Evolutionary conservation across 2,888 invertebrate species (phyloP), one percentile per base, ranked within the genome.

Genomic region (Apeira syringaria): DNA sequence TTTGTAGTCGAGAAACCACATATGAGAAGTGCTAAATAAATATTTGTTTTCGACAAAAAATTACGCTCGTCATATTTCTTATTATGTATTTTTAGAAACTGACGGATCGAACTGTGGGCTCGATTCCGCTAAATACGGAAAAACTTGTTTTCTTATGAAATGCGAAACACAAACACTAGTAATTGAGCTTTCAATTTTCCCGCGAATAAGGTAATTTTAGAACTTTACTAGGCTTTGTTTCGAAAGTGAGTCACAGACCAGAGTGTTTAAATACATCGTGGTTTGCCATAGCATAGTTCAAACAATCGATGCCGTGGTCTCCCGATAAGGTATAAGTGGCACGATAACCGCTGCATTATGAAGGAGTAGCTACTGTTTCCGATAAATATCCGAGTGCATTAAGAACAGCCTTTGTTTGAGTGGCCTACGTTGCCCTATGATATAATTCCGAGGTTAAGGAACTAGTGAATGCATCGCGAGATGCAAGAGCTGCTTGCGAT

Each of bases 331-430:
- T 60, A 61, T 47, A 64, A 68, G 64, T 61, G 62, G 47, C 38
- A 49, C 73, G 83, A 84, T 86, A 86, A 81, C 69, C 50, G 67
- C 45, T 81, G 81, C 83, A 83, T 74, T 72, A 68, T 64, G 66
- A 71, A 72, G 64, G 65, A 65, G 69, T 58, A 63, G 64, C 74
- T 69, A 71, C 72, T 66, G 68, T 69, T 53, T 45, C 47, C 54
- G 65, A 70, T 69, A 75, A 63, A 35, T 48, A 55, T 62, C 56
- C 58, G 70, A 68, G 37, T 26, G 27, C 9, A 9, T 9, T 24
- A 24, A 24, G 37, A 50, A 50, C 43, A 47, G 8, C 59, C 63
- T 59, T 74, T 74, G 68, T 75, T 69, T 56, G 30, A 10, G 29
- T 20, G 33, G 29, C 33, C 42, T 51, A 62, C 61, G 62, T 56